A percentile compares a stretch with the other conserved stretches of the same genome.
Conservation (phyloP, 2,797 vertebrate species). For the Dallia pectoralis region DNA sequence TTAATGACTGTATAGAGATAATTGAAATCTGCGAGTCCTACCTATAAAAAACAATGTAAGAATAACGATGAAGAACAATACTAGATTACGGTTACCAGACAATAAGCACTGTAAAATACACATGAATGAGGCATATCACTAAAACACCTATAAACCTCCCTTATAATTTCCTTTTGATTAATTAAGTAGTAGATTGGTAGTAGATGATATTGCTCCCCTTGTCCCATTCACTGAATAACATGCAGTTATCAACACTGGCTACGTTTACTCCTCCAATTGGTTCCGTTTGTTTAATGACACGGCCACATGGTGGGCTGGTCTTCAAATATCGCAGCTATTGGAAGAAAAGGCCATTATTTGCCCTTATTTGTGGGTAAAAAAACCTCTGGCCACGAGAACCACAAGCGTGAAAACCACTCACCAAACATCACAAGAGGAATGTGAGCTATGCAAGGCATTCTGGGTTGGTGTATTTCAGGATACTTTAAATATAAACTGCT, state of each 20-base stretch:
- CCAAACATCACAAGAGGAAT: conserved; percentile 45
- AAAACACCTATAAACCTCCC: background rate
- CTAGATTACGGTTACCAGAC: background rate
- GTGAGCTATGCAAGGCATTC: conserved; percentile 37
- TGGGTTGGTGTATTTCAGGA: conserved; percentile 46
- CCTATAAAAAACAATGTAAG: background rate
- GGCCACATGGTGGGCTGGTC: conserved; percentile 22
- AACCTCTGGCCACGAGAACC: background rate
- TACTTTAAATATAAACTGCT: conserved; percentile 42
- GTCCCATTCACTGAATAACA: conserved; percentile 48
- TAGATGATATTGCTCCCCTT: conserved; percentile 21
- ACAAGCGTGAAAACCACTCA: conserved; percentile 3
- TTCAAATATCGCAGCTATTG: conserved; percentile 43
- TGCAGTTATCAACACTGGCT: conserved; percentile 16
- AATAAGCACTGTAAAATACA: background rate
- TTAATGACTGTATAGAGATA: too few relatives aligned
- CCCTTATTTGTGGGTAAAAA: conserved; percentile 8
- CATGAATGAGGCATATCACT: background rate
- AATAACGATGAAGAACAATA: background rate
- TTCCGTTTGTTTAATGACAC: conserved; percentile 57
- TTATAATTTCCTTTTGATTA: background rate
- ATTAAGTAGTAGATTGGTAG: conserved; percentile 15
- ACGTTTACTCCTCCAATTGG: conserved; percentile 27
- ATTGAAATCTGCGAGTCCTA: too few relatives aligned
- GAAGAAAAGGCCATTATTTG: conserved; percentile 23